Conservation (phyloP, 1,140 invertebrate species). For the Piezodorus guildinii region DNA sequence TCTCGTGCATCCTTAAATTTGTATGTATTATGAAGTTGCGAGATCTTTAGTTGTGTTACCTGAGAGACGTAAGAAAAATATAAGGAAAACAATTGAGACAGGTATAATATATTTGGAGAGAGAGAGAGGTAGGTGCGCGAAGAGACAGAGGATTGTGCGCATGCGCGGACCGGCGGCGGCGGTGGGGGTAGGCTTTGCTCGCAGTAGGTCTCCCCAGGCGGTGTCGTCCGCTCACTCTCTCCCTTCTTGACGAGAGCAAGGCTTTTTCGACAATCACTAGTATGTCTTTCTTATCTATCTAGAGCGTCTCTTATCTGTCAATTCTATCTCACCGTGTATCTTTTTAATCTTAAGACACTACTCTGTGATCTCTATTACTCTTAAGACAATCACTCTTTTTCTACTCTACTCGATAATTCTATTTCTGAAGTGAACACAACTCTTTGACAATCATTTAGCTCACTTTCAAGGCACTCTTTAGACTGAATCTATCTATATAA, state of each 20-base stretch:
- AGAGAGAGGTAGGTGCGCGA: background rate
- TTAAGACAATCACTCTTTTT: constrained; percentile 16
- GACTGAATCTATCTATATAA: constrained; percentile 7
- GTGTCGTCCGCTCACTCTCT: constrained; percentile 2
- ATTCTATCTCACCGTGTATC: constrained; percentile 6
- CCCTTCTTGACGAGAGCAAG: background rate
- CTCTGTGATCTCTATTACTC: constrained; percentile 11
- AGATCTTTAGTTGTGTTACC: too few species aligned
- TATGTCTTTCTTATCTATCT: constrained; percentile 10
- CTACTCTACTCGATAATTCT: constrained; percentile 9
- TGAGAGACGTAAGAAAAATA: too few species aligned
- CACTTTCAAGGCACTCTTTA: constrained; percentile 15
- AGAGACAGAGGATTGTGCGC: background rate
- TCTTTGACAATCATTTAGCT: constrained; percentile 12
- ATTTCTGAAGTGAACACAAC: constrained; percentile 5
- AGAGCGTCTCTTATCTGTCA: background rate
- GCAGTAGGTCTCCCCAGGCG: constrained; percentile 7
- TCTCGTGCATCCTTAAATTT: too few species aligned
- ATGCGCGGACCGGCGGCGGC: background rate
- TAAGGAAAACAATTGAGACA: too few species aligned
- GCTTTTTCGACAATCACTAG: constrained; percentile 10
- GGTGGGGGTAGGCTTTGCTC: constrained; percentile 3
- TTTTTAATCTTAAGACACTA: constrained; percentile 7
- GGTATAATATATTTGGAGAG: too few species aligned
- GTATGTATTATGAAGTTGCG: too few species aligned